Base-by-base conservation (phyloP, 1,140 invertebrate genomes). In the Matsumurasca onukii region DNA sequence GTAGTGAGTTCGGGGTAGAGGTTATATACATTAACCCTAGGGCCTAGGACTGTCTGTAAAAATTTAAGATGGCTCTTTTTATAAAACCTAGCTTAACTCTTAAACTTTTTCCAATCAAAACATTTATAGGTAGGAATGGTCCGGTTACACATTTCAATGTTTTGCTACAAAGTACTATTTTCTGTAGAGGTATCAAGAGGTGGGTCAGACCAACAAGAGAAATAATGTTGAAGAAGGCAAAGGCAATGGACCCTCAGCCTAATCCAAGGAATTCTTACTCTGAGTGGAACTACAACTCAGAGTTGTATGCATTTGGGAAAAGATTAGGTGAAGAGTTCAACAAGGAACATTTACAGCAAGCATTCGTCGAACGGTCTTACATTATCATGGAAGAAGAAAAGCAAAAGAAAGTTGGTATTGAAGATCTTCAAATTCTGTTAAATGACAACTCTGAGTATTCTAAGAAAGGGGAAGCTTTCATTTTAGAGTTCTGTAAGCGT, bases 221-320 rank as follows among this genome's bases (percentile, higher is more conserved):
- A 9, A 17, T 9, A 39, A 39, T 39, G 34, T 9, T 9, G 34
- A 39, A 17, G 17, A 39, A 17, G 12, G n/a, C 2, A 59, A n/a
- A 59, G n/a, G 75, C 69, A 63, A 29, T 79, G 20, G 76, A 71
- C 1, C 76, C 78, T 0, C 71, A 80, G 62, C 74, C 76, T 20
- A 52, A 68, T 24, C 80, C 80, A 2, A 82, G 91, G 45, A 88
- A 84, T 31, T 82, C 82, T 31, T 92, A 84, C 75, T 65, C 90
- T 13, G 91, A 94, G 72, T 94, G 92, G 95, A 97, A 97, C 78
- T 90, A 94, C 77, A 85, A 90, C 71, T 86, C 92, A 0, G 96
- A 98, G 82, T 68, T 97, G 20, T 97, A 84, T 83, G 91, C 94
- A 2, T 97, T 98, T 83, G 89, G 88, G 29, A 87, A 89, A 74